A percentile compares a stretch with the other conserved stretches of the same genome.
These are phyloP conservation scores for Himalopsyche anomala DNA, from an alignment of 2,888 invertebrate species.

Conservation along the genomic window DNA sequence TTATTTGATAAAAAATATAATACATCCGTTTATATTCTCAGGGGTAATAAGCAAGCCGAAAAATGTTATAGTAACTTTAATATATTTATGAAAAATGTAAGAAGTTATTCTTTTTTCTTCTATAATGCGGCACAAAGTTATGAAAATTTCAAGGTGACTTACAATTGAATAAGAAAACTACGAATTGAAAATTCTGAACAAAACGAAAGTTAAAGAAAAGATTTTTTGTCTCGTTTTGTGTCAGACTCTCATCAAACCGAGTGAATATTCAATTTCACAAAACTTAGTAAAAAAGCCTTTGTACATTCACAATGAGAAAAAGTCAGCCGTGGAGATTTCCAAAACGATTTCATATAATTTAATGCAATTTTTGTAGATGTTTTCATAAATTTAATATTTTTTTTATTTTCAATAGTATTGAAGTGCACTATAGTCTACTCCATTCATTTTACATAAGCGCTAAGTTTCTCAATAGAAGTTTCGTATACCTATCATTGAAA, in stretches of 20 bases:
- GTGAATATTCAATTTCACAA: conserved; percentile 18
- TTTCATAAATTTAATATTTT: too few species aligned
- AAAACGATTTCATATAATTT: neutral
- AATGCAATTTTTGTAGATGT: too few species aligned
- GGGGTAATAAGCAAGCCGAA: neutral
- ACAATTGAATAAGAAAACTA: conserved; percentile 5
- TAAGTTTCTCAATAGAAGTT: too few species aligned
- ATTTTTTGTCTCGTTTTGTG: neutral
- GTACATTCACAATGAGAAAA: conserved; percentile 1
- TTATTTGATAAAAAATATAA: too few species aligned
- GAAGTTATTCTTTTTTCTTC: neutral
- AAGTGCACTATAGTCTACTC: too few species aligned
- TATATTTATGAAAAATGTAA: conserved; percentile 24
- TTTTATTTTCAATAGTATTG: too few species aligned
- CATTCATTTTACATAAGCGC: too few species aligned
- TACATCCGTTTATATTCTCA: neutral
- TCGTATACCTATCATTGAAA: too few species aligned
- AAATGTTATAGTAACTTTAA: neutral
- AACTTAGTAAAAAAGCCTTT: neutral
- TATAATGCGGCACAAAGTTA: conserved; percentile 2
- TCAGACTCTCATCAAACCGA: neutral
- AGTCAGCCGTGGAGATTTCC: neutral
- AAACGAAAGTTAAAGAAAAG: conserved; percentile 8
- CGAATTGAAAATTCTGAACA: conserved; percentile 14
- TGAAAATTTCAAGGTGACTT: conserved; percentile 22